These are phyloP conservation scores for Polymixis lichenea DNA, from an alignment of 2,888 invertebrate genomes.

Conservation along the genomic window DNA sequence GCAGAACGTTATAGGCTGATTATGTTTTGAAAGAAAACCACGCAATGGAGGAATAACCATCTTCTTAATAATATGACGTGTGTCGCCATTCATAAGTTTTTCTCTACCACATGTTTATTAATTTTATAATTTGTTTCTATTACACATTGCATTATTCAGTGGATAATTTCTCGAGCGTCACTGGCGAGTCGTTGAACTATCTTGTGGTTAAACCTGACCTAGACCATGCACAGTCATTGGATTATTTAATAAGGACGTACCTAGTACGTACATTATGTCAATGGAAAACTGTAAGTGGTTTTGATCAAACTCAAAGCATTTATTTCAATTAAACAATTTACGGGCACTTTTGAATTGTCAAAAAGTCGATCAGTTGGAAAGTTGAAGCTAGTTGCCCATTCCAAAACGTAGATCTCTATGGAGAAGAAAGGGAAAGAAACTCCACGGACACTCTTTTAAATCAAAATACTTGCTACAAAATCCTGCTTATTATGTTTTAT, in stretches of 20 bases:
- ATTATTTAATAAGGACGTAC: neutral
- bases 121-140: slow-evolving; percentile 15
- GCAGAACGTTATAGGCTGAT: no score
- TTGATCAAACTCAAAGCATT: neutral
- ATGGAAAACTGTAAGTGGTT: neutral
- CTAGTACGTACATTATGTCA: neutral
- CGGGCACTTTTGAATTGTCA: no score
- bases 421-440: no score
- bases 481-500: no score
- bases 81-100: neutral
- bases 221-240: neutral
- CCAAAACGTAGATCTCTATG: no score
- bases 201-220: slow-evolving; percentile 3
- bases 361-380: no score
- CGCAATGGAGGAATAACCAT: neutral
- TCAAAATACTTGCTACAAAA: no score
- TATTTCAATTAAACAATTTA: no score
- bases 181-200: neutral
- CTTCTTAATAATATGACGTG: neutral
- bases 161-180: slow-evolving; percentile 31
- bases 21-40: neutral
- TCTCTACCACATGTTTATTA: neutral
- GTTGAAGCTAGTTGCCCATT: no score
- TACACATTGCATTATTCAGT: slow-evolving; percentile 34
- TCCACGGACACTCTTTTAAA: no score